phyloP scores from a whole-genome alignment of 2,888 invertebrate species.

The Sphaerophoria rueppellii region DNA sequence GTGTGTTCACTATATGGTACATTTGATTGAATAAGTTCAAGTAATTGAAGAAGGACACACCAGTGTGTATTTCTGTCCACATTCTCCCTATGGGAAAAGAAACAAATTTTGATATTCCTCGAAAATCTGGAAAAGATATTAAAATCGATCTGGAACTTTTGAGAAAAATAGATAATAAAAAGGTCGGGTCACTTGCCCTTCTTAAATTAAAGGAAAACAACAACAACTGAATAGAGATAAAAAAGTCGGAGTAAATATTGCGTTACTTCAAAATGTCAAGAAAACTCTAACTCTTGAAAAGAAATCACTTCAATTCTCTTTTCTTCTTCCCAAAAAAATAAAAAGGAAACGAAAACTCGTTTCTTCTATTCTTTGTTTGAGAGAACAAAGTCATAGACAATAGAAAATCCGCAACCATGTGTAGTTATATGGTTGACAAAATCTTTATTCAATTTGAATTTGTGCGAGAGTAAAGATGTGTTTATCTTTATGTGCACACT shows the following conservation, averaged over 20 bases:
- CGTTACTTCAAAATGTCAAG: conserved; percentile 55
- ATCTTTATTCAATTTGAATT: conserved; percentile 70
- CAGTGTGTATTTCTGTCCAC: too few species aligned
- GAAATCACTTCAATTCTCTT: background rate
- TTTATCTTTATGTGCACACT: conserved; percentile 65
- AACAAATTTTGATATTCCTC: too few species aligned
- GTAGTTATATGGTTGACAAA: conserved; percentile 36
- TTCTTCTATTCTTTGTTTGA: background rate
- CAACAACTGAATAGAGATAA: background rate
- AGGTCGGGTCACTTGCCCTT: too few species aligned
- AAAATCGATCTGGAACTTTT: too few species aligned
- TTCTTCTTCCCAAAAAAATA: background rate
- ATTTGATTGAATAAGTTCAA: too few species aligned
- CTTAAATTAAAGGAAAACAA: background rate
- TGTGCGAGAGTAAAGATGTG: conserved; percentile 52
- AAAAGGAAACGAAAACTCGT: background rate
- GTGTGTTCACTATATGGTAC: too few species aligned
- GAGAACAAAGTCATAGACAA: conserved; percentile 48
- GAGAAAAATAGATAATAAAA: too few species aligned
- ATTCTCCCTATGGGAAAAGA: too few species aligned
- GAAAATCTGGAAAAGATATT: too few species aligned
- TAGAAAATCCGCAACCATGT: conserved; percentile 29
- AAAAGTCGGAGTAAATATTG: conserved; percentile 55
- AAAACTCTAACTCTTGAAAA: conserved; percentile 43
- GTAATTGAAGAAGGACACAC: too few species aligned